Evolutionary conservation across 2,113 vertebrate species (phyloP), one percentile per base, ranked within the genome.

Genomic region (Condylura cristata): DNA sequence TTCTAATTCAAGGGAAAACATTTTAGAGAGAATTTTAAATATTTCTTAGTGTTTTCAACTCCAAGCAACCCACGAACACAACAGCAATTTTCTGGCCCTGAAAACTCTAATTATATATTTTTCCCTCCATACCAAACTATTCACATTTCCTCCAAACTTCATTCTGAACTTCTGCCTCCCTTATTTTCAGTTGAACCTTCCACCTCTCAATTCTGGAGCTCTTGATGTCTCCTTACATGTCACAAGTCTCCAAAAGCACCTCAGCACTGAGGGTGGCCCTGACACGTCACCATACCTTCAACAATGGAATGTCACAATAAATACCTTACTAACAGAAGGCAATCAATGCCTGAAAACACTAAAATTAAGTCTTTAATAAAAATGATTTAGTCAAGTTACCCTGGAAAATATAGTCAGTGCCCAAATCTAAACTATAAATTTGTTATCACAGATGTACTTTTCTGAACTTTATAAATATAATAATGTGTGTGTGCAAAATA

Each of bases 1-100:
- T 32, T 70, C 51, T 87, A 68, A 76, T 63, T 78, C 70, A 88
- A 95, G 58, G 58, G 90, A 60, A 65, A 79, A 89, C 41, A n/a
- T n/a, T n/a, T n/a, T n/a, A n/a, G n/a, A n/a, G n/a, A 84, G 68
- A 51, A n/a, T 60, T 84, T 37, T 51, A 93, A 74, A 60, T 26
- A 37, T 51, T 60, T 58, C 53, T 68, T 61, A 34, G 41, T 28
- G 60, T 60, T 48, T 66, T 89, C 60, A 82, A 76, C 20, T 79
- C 18, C 37, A 71, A 84, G 83, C 48, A n/a, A n/a, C 34, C 37
- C 61, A 71, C 10, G 34, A 24, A 30, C 8, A 1, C 53, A 30
- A 53, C 44, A 39, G 51, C 32, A 18, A 18, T 11, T 16, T 70
- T 84, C 41, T 34, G 30, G 30, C n/a, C 53, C 8, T 51, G n/a